A percentile compares a stretch with the other conserved stretches of the same genome.
Evolutionary conservation across 2,797 vertebrate genomes (phyloP).

Genomic region (Phylloscopus collybita): DNA sequence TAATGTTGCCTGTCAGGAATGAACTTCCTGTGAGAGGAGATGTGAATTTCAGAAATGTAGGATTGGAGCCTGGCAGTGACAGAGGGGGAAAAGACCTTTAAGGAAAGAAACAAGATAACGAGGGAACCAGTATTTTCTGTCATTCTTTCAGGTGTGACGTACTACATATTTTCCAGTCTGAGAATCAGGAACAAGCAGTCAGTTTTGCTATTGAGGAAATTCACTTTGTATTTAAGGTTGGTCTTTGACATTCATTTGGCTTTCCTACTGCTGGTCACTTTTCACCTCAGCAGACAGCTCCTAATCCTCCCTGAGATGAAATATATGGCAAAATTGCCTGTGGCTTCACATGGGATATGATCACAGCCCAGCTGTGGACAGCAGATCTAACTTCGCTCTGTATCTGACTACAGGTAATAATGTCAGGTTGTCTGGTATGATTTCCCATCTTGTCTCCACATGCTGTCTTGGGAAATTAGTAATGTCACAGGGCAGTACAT

Average conservation of each 20-base stretch:
- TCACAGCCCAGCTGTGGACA: background rate
- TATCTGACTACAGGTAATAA: background rate
- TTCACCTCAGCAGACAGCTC: background rate
- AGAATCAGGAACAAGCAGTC: background rate
- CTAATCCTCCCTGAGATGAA: background rate
- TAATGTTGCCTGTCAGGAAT: background rate
- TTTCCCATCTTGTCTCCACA: background rate
- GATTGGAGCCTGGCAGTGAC: background rate
- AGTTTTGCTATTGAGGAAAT: background rate
- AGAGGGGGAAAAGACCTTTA: background rate
- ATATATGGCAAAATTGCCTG: rapidly evolving
- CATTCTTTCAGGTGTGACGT: background rate
- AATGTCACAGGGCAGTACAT: background rate
- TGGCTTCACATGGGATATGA: background rate
- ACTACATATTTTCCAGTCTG: background rate
- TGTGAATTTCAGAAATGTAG: background rate
- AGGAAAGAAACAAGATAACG: background rate
- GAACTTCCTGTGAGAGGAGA: background rate
- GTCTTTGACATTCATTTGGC: background rate
- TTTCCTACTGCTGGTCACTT: background rate
- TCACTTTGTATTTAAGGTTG: background rate
- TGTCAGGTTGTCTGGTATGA: background rate
- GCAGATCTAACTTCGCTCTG: background rate
- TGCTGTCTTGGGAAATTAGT: background rate
- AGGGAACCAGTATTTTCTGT: background rate